Conservation (phyloP, 2,888 invertebrate genomes). For the Beris morrisii region DNA sequence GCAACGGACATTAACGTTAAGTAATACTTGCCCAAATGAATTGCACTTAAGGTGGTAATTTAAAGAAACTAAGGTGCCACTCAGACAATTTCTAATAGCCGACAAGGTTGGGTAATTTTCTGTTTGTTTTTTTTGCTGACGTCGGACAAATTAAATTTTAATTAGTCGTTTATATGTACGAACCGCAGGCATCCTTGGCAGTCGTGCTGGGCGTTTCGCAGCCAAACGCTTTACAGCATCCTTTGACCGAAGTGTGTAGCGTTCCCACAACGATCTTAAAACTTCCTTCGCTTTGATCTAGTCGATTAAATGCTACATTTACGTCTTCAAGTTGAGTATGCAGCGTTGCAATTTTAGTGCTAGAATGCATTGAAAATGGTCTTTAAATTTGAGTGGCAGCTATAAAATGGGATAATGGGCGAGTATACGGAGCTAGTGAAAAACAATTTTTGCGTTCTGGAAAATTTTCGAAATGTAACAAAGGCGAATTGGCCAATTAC, state of each 20-base stretch:
- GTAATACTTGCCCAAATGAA: not conserved
- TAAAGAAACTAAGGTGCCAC: not conserved
- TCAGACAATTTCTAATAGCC: not conserved
- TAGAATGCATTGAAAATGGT: conserved; percentile 8
- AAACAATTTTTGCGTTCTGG: too few species aligned
- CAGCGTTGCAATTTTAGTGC: conserved; percentile 1
- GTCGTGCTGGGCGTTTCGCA: too few species aligned
- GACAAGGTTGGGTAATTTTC: not conserved
- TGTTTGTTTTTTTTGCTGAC: too few species aligned
- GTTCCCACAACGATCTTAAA: too few species aligned
- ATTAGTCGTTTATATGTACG: too few species aligned
- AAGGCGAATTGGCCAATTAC: too few species aligned
- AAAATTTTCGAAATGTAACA: too few species aligned
- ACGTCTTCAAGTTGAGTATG: not conserved
- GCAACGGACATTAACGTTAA: conserved; percentile 1
- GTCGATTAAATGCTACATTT: not conserved
- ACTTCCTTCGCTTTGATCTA: not conserved
- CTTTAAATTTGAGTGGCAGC: conserved; percentile 17
- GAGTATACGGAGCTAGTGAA: too few species aligned
- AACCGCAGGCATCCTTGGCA: too few species aligned
- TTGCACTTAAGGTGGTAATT: not conserved
- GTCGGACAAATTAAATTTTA: too few species aligned
- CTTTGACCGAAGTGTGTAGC: too few species aligned
- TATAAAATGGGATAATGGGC: not conserved
- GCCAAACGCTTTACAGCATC: too few species aligned